Evolutionary conservation across 2,113 vertebrate genomes (phyloP), one percentile per base, ranked within the genome.

Genomic region (Gadus chalcogrammus): DNA sequence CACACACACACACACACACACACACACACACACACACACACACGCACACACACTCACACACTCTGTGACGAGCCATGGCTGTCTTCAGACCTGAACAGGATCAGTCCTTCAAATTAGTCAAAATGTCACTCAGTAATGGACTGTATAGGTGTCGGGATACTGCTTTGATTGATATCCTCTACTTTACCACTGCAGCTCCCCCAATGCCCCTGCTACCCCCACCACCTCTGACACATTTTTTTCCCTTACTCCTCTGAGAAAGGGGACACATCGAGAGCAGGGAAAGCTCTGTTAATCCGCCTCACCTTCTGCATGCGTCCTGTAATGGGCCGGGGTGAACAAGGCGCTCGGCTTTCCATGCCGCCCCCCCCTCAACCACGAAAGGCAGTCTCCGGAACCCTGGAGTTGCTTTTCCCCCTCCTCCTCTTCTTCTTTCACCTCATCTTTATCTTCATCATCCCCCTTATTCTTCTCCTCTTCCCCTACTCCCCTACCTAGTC

Each of bases 241-340:
- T 68, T 76, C 58, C 20, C 60, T 9, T 24, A n/a, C 61, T 66
- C 62, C 66, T 5, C 65, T 60, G 60, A 73, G 77, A 84, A 78
- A 84, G 81, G 79, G 68, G 69, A 80, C 66, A 72, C 65, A 83
- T 71, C n/a, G 72, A 74, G 60, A 70, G 76, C 67, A 66, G 71
- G 63, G 48, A 75, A 80, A 80, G 79, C 70, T 78, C 70, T 76
- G 61, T 72, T 76, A 78, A 85, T 80, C 77, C 77, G 72, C 58
- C 76, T 88, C 81, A 82, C 87, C 79, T 87, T 48, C 79, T 77
- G 78, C 48, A 48, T 13, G 28, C 8, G 24, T 17, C 72, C 60
- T 55, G 75, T 85, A 87, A 86, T 83, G 81, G 75, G 18, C n/a
- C 64, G 3, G 66, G 75, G 71, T 81, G 82, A 86, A 77, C 82